Conservation (phyloP, 2,113 vertebrate species). For the Chrysemys picta region DNA sequence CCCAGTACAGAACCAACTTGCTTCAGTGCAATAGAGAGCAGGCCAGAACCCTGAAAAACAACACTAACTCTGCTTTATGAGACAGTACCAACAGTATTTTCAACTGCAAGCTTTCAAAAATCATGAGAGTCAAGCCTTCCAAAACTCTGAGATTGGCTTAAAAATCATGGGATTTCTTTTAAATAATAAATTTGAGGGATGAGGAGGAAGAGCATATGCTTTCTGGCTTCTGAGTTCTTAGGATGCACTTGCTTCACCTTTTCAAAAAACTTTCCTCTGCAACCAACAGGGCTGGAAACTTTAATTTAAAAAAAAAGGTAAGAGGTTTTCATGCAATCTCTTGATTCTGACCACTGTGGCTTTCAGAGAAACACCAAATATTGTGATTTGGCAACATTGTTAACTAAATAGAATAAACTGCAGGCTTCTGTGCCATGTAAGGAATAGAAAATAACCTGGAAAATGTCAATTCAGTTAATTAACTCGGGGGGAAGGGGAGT, state of each 20-base stretch:
- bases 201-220: no score
- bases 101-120: not conserved
- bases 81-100: not conserved
- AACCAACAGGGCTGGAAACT: not conserved
- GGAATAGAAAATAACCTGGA: not conserved
- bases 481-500: not conserved
- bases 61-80: not conserved
- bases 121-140: not conserved
- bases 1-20: not conserved
- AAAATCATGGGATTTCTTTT: not conserved
- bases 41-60: not conserved
- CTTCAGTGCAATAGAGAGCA: not conserved
- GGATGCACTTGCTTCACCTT: not conserved
- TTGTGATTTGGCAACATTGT: not conserved
- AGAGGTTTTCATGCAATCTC: not conserved
- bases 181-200: not conserved
- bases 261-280: not conserved
- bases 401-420: not conserved
- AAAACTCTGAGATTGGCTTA: not conserved
- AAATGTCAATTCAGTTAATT: not conserved
- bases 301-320: not conserved
- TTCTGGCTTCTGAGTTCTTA: not conserved
- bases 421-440: not conserved
- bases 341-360: not conserved
- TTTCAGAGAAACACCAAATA: not conserved